Base-by-base conservation (phyloP, 2,888 invertebrate species). In the Copidosoma aretas region DNA sequence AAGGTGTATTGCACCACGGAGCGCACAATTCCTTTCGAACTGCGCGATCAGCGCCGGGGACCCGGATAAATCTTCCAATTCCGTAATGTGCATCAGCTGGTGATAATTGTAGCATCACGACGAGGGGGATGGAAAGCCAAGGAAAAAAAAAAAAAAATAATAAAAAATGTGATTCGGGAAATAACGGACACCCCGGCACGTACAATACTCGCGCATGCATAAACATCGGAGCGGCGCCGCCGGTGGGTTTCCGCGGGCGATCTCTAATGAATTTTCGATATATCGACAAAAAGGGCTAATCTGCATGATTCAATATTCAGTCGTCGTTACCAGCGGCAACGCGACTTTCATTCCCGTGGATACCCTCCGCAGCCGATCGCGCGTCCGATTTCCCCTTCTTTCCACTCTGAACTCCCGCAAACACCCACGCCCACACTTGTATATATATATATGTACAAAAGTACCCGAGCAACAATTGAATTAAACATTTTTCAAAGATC, bases 401-500 rank as follows among this genome's bases (percentile, higher is more conserved):
- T 41, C n/a, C n/a, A n/a, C 32, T 32, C 32, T 8, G 32, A 32
- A 5, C 32, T 32, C 32, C 32, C 32, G 8, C 43, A 46, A 46
- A 46, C 17, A 8, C 43, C 3, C 8, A 3, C 32, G 8, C 8
- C 32, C 32, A 32, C 32, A n/a, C n/a, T n/a, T n/a, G n/a, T 8
- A 8, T 8, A 8, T 32, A 32, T 32, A 8, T 32, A 32, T 8
- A 19, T 10, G 15, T 19, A n/a, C 49, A n/a, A n/a, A n/a, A n/a
- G n/a, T n/a, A n/a, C n/a, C n/a, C n/a, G n/a, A n/a, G 17, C 49
- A n/a, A 39, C 53, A 65, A 60, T 60, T 66, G 60, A 66, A 60
- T 54, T 56, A 60, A 65, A 54, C 53, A 66, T 66, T 66, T 60
- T 49, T 66, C 39, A 51, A 64, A 41, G 59, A 39, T 24, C 41